Evolutionary conservation across 2,888 invertebrate species (phyloP).

Genomic region (Tipula confusa): DNA sequence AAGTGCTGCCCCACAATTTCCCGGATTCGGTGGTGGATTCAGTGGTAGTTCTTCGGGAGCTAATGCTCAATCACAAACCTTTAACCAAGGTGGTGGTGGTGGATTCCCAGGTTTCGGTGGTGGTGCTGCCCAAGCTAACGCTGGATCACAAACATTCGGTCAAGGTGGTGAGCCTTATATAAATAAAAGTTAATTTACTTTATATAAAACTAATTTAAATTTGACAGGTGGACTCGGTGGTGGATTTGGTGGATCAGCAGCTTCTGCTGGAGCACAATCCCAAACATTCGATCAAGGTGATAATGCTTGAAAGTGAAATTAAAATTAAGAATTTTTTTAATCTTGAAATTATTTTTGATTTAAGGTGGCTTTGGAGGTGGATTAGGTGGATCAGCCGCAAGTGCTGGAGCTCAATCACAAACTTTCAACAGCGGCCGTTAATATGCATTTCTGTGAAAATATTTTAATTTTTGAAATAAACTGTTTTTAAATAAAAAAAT

Average conservation of each 20-base stretch:
- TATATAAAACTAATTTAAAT: not conserved
- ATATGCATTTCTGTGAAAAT: not conserved
- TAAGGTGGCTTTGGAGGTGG: not conserved
- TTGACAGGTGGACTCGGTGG: not conserved
- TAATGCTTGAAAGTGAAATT: no score
- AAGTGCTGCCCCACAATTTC: not conserved
- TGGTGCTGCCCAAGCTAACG: not conserved
- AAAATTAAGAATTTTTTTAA: not conserved
- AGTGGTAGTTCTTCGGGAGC: not conserved
- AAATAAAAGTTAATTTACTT: not conserved
- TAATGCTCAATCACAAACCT: conserved; percentile 21
- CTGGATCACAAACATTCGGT: not conserved
- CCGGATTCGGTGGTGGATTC: not conserved
- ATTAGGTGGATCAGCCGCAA: not conserved
- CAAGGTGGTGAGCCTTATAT: not conserved
- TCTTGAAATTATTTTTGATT: not conserved
- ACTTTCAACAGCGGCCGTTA: not conserved
- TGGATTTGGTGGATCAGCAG: not conserved
- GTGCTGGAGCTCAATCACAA: not conserved
- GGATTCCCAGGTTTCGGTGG: not conserved
- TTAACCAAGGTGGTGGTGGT: not conserved
- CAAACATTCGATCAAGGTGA: not conserved
- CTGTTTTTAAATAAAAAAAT: no score
- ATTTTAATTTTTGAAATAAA: no score
- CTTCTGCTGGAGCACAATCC: not conserved